Conservation (phyloP, 2,113 vertebrate species). For the Cacatua alba region DNA sequence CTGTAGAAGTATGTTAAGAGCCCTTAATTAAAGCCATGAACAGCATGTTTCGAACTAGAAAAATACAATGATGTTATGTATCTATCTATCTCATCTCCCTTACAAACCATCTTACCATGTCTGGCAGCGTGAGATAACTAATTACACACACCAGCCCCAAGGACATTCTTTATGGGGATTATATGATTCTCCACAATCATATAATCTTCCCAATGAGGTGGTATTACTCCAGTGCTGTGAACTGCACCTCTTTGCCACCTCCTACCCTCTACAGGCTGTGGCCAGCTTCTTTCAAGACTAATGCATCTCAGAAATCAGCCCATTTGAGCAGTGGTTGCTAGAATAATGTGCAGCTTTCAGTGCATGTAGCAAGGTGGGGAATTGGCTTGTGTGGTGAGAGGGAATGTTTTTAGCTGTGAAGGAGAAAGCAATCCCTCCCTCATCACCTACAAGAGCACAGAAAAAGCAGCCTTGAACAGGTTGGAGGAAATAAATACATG, state of each 20-base stretch:
- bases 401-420: not conserved
- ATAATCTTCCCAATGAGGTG: not conserved
- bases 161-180: not conserved
- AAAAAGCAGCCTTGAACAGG: not conserved
- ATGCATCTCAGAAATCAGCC: not conserved
- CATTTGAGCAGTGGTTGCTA: accelerated
- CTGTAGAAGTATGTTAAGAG: not conserved
- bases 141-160: not conserved
- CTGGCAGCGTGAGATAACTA: accelerated
- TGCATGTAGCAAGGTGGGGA: not conserved
- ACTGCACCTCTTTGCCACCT: not conserved
- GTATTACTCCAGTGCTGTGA: not conserved
- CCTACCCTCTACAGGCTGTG: not conserved
- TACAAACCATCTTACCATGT: accelerated
- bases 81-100: not conserved
- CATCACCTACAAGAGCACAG: not conserved
- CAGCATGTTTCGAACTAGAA: not conserved
- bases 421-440: not conserved
- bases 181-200: not conserved
- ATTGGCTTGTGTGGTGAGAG: not conserved
- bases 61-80: not conserved
- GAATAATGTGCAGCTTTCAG: not conserved
- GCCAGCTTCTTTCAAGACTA: not conserved
- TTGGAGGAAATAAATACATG: not conserved
- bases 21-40: not conserved